Conservation (phyloP, 2,113 vertebrate species). For the Nanger granti region DNA sequence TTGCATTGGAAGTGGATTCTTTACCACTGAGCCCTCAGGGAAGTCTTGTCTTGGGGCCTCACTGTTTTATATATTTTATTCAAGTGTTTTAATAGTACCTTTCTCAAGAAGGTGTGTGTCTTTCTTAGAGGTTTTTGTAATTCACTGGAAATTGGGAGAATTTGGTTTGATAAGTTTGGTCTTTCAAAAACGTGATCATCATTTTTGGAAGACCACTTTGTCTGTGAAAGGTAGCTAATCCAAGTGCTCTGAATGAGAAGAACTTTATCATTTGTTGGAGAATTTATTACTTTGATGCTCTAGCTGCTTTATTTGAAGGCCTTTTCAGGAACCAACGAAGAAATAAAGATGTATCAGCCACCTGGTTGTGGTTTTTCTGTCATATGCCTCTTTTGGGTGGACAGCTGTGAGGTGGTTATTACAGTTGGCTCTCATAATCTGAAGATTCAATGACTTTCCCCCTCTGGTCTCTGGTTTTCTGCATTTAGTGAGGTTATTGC, state of each 20-base stretch:
- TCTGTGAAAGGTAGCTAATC: constrained; percentile 10
- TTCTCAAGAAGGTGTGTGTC: constrained; percentile 22
- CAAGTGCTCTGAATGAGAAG: neutral
- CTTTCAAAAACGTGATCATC: neutral
- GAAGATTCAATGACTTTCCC: constrained; percentile 29
- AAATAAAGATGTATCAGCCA: constrained; percentile 41
- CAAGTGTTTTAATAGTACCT: constrained; percentile 3
- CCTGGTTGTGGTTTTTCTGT: constrained; percentile 62
- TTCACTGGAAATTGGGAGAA: neutral
- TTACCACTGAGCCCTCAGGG: neutral
- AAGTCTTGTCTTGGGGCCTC: neutral
- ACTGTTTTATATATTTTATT: neutral
- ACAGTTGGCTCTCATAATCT: constrained; percentile 38
- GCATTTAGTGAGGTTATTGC: neutral
- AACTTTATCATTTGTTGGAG: neutral
- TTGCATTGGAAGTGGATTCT: neutral
- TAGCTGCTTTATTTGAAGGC: constrained; percentile 33
- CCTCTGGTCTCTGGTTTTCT: constrained; percentile 5
- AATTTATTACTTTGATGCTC: constrained; percentile 20
- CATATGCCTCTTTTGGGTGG: constrained; percentile 29
- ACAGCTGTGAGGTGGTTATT: constrained; percentile 58
- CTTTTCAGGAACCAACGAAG: constrained; percentile 15
- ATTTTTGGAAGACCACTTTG: constrained; percentile 21
- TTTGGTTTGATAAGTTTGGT: neutral
- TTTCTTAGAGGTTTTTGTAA: constrained; percentile 23